Evolutionary conservation across 2,888 invertebrate genomes (phyloP).

Genomic region (Cerastoderma edule): DNA sequence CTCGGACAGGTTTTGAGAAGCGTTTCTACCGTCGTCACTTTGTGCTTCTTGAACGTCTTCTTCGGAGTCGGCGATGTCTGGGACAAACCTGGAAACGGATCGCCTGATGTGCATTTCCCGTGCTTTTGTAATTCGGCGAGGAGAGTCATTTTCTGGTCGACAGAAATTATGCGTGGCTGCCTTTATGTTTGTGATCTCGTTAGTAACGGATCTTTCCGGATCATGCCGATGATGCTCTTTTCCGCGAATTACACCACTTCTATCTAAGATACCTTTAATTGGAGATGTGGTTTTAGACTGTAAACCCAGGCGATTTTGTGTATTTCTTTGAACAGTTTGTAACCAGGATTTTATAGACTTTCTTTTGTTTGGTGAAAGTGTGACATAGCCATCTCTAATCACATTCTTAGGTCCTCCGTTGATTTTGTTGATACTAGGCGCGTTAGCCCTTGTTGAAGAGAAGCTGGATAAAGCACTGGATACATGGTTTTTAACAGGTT

Average conservation of each 20-base stretch:
- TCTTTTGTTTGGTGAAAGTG: slow-evolving; percentile 3
- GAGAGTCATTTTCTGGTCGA: too few relatives aligned
- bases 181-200: not conserved
- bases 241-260: too few relatives aligned
- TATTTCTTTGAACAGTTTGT: not conserved
- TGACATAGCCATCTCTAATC: not conserved
- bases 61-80: too few relatives aligned
- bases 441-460: not conserved
- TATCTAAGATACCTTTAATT: not conserved
- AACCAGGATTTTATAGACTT: slow-evolving; percentile 7
- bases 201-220: not conserved
- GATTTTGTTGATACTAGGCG: not conserved
- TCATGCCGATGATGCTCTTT: not conserved
- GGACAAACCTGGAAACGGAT: too few relatives aligned
- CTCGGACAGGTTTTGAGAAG: too few relatives aligned
- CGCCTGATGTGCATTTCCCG: too few relatives aligned
- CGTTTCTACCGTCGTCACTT: too few relatives aligned
- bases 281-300: too few relatives aligned
- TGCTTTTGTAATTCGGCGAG: too few relatives aligned
- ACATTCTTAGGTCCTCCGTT: not conserved
- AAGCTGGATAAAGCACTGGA: not conserved
- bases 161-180: too few relatives aligned
- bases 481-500: not conserved
- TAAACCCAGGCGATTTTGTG: not conserved
- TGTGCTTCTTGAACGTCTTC: too few relatives aligned